Evolutionary conservation across 2,888 invertebrate genomes (phyloP), one percentile per base, ranked within the genome.

Genomic region (Hipparchia semele): DNA sequence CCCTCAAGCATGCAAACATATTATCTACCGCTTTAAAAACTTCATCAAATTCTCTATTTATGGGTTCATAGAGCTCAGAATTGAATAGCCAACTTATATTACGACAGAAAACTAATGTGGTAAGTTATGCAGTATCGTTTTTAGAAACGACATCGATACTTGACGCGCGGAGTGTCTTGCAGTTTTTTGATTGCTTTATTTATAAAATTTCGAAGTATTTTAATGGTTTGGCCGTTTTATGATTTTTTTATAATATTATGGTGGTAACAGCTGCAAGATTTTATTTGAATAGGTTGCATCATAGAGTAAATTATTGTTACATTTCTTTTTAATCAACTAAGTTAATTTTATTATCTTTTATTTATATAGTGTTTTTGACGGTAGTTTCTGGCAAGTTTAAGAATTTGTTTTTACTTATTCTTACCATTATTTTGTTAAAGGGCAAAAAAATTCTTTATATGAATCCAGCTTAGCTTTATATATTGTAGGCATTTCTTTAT

Each of bases 71-170:
- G 71, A 66, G 75, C 39, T 61, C 45, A 77, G 60, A 77, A 67
- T 73, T 6, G 10, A 62, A 72, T 68, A 61, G 39, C 39, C 7
- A 60, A 46, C 65, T 62, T 23, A 10, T 56, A 64, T 67, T 46
- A 23, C 33, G 39, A 65, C 54, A 60, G 69, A 13, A 73, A 73
- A 73, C 72, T 54, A 54, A 54, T 23, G 23, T 73, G 64, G 70
- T 71, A 60, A 67, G 71, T 23, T 69, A 61, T 75, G 76, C 77
- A 80, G 88, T 88, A 88, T 87, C 89, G 82, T 82, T 85, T 87
- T 87, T 83, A 82, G 83, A 82, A 82, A 76, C 79, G 88, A 85
- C 86, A 88, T 87, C 84, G 90, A 89, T 87, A 89, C 87, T 84
- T 83, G 85, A 88, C 83, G 87, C 85, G 80, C 82, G 70, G 75